These are phyloP conservation scores for Acridotheres tristis DNA, from an alignment of 2,797 vertebrate genomes.

Conservation along the genomic window DNA sequence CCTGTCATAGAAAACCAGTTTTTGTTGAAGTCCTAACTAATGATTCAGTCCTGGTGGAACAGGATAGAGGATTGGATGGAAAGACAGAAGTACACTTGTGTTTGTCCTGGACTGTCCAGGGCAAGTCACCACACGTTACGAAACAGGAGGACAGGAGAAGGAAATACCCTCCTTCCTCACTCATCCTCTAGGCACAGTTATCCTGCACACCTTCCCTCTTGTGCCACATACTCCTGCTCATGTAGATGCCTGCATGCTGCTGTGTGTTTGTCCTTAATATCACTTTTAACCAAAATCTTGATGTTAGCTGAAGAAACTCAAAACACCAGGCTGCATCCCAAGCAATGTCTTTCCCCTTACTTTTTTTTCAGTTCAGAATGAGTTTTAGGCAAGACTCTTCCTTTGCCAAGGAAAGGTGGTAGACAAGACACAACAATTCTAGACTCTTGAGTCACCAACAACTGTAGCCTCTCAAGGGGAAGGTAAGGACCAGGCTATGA, in stretches of 20 bases:
- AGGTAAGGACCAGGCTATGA: background rate
- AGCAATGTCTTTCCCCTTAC: background rate
- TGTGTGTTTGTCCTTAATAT: background rate
- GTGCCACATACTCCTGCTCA: background rate
- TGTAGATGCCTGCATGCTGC: fast-evolving
- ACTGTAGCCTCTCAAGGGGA: background rate
- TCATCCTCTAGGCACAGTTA: background rate
- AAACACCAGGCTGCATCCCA: background rate
- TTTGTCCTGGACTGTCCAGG: background rate
- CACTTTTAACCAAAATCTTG: background rate
- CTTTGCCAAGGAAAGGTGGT: background rate
- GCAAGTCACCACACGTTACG: background rate
- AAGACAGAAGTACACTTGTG: background rate
- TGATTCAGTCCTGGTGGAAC: background rate
- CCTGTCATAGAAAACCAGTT: background rate
- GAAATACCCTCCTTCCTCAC: background rate
- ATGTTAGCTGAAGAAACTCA: background rate
- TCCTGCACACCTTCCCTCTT: background rate
- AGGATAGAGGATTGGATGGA: background rate
- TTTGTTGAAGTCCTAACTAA: background rate
- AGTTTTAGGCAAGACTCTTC: background rate
- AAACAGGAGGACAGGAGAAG: background rate
- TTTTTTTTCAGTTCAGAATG: background rate
- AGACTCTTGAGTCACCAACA: background rate
- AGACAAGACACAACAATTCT: background rate